Percentiles rank a stretch among this genome's conserved stretches.
These are phyloP conservation scores for Tringa solitaria DNA, from an alignment of 2,113 vertebrate genomes.

Conservation along the genomic window DNA sequence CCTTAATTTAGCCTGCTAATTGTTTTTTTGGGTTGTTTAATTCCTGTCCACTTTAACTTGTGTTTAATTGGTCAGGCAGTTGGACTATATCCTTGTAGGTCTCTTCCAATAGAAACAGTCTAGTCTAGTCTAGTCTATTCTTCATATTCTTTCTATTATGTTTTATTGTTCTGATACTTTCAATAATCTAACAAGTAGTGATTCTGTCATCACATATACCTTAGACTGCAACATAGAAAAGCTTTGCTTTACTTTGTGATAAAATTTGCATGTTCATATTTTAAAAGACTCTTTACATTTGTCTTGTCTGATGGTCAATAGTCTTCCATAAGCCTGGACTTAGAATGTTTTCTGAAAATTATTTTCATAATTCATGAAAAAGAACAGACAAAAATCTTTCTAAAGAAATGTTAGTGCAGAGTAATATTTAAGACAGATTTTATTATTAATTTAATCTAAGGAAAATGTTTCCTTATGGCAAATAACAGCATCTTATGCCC, in stretches of 20 bases:
- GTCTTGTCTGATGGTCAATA: not conserved
- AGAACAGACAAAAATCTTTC: not conserved
- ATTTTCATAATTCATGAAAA: not conserved
- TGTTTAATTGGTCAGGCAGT: not conserved
- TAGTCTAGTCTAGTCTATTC: not conserved
- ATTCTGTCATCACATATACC: not conserved
- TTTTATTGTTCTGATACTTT: not conserved
- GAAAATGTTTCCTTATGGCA: accelerated
- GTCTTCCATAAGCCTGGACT: not conserved
- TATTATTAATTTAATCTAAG: not conserved
- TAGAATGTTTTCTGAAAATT: not conserved
- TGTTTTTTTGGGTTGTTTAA: not conserved
- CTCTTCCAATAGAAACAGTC: not conserved
- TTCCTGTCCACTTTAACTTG: not conserved
- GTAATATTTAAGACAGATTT: not conserved
- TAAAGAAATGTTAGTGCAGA: not conserved
- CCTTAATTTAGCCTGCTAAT: not conserved
- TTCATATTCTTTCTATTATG: not conserved
- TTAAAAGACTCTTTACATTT: not conserved
- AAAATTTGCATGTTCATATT: not conserved
- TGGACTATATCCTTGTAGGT: not conserved
- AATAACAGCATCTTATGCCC: not conserved
- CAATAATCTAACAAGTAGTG: not conserved
- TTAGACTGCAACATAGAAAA: not conserved
- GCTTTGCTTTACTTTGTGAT: not conserved